phyloP scores from a whole-genome alignment of 2,113 vertebrate species.

The Odocoileus hemionus region DNA sequence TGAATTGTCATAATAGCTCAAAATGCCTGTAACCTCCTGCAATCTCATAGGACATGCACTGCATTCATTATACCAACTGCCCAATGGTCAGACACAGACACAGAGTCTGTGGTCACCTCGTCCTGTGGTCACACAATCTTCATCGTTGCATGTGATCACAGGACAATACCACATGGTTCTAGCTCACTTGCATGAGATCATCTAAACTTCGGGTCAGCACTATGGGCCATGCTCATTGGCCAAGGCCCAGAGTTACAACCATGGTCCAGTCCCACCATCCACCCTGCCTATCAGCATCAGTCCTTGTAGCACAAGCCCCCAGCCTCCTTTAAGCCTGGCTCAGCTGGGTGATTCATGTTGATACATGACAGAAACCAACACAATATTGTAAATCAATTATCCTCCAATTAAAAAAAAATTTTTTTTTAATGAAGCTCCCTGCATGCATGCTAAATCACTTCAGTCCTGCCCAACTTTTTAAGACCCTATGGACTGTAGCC shows the following conservation, averaged over 20 bases:
- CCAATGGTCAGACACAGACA: rapidly evolving
- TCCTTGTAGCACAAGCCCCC: neutral
- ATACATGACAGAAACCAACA: neutral
- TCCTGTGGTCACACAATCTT: neutral
- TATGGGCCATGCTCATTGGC: no score
- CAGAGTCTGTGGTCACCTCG: neutral
- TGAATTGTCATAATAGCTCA: neutral
- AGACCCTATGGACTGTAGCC: neutral
- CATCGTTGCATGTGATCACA: neutral
- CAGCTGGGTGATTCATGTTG: neutral
- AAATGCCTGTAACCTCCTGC: neutral
- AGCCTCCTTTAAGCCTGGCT: neutral
- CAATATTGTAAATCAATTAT: neutral
- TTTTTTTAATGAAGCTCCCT: neutral
- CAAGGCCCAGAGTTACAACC: neutral
- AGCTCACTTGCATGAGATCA: neutral
- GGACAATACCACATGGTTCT: rapidly evolving
- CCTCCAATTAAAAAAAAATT: neutral
- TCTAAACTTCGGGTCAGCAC: neutral
- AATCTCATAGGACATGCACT: rapidly evolving
- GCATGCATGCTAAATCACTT: neutral
- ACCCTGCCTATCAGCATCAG: neutral
- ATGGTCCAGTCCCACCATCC: neutral
- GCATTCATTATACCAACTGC: rapidly evolving
- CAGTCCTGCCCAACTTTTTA: neutral